These are phyloP conservation scores for Semotilus atromaculatus DNA, from an alignment of 2,797 vertebrate species.

Conservation along the genomic window DNA sequence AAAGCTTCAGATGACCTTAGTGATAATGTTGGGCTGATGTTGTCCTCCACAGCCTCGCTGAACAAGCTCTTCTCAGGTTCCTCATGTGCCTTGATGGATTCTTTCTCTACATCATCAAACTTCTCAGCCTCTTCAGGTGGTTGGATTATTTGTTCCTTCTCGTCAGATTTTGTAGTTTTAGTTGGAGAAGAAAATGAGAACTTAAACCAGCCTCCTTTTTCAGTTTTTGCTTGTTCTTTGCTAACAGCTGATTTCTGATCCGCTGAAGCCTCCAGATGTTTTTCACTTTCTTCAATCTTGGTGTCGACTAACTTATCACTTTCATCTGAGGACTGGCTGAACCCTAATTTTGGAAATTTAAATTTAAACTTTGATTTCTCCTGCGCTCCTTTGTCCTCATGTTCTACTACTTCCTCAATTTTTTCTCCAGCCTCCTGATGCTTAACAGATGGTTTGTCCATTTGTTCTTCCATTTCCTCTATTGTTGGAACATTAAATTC, in stretches of 20 bases:
- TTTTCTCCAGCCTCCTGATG: slow-evolving; percentile 28
- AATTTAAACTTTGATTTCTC: slow-evolving; percentile 76
- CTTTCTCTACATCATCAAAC: slow-evolving; percentile 56
- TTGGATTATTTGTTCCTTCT: slow-evolving; percentile 27
- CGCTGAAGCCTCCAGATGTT: slow-evolving; percentile 47
- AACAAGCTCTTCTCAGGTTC: slow-evolving; percentile 62
- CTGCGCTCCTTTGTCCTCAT: slow-evolving; percentile 64
- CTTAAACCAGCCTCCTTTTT: slow-evolving; percentile 85
- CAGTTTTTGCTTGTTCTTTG: slow-evolving; percentile 70
- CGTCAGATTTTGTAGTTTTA: slow-evolving; percentile 72
- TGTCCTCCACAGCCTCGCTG: slow-evolving; percentile 64
- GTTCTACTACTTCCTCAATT: slow-evolving; percentile 44
- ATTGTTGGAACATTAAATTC: slow-evolving; percentile 73
- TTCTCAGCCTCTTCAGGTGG: slow-evolving; percentile 11
- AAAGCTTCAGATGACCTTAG: slow-evolving; percentile 79
- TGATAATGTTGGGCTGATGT: slow-evolving; percentile 73
- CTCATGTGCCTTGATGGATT: slow-evolving; percentile 69
- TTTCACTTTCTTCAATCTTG: slow-evolving; percentile 46
- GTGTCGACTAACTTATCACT: slow-evolving; percentile 29
- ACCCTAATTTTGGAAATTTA: slow-evolving; percentile 80
- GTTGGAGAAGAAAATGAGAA: slow-evolving; percentile 86
- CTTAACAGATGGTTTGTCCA: slow-evolving; percentile 51
- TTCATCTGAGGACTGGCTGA: slow-evolving; percentile 73
- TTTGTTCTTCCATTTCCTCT: slow-evolving; percentile 64
- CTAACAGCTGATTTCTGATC: slow-evolving; percentile 55